phyloP scores from a whole-genome alignment of 2,113 vertebrate genomes.

The Herpailurus yagouaroundi region DNA sequence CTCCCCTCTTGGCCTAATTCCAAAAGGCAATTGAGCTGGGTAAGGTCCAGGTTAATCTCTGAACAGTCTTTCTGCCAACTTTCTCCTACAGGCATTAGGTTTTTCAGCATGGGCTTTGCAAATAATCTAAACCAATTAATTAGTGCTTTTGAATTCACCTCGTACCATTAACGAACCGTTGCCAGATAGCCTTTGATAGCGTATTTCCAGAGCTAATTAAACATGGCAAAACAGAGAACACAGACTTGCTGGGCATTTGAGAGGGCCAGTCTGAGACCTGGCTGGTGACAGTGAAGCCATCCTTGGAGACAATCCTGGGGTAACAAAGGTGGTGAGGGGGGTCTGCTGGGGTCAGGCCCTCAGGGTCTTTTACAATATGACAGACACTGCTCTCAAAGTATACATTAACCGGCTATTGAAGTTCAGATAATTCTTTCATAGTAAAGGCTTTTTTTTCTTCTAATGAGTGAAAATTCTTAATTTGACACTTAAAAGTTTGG shows the following conservation, averaged over 20 bases:
- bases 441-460: slow-evolving; percentile 5
- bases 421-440: neutral
- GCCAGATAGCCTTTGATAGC: slow-evolving; percentile 59
- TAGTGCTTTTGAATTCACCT: slow-evolving; percentile 72
- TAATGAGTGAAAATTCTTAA: neutral
- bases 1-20: slow-evolving; percentile 68
- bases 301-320: neutral
- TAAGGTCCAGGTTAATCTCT: slow-evolving; percentile 71
- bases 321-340: neutral
- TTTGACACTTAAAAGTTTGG: slow-evolving; percentile 8
- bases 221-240: slow-evolving; percentile 54
- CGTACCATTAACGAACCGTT: slow-evolving; percentile 46
- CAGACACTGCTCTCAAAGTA: neutral
- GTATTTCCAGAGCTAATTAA: slow-evolving; percentile 72
- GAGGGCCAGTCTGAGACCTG: neutral
- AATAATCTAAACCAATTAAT: slow-evolving; percentile 78
- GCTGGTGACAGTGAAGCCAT: neutral
- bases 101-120: slow-evolving; percentile 76
- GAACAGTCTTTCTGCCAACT: slow-evolving; percentile 75
- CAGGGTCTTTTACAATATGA: neutral
- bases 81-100: slow-evolving; percentile 73
- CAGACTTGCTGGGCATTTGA: neutral
- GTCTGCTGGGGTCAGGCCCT: neutral
- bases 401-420: neutral
- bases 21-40: slow-evolving; percentile 77